A percentile compares a stretch with the other conserved stretches of the same genome.
Conservation (phyloP, 1,140 invertebrate species). For the Brevipalpus yothersi region DNA sequence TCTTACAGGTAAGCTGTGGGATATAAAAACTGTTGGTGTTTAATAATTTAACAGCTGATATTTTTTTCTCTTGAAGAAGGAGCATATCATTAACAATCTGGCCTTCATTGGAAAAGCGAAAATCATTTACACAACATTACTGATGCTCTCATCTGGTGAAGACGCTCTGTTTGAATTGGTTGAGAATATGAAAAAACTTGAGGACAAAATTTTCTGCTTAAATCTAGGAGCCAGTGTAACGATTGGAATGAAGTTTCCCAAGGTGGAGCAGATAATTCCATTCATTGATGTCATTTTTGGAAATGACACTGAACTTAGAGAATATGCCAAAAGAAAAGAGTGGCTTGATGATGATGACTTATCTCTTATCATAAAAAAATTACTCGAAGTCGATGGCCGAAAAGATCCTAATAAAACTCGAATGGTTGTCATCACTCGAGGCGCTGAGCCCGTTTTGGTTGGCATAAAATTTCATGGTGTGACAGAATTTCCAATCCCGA, state of each 20-base stretch:
- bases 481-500: background rate
- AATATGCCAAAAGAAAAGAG: conserved; percentile 9
- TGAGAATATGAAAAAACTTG: background rate
- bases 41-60: no score
- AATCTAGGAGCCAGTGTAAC: conserved; percentile 78
- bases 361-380: conserved; percentile 51
- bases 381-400: conserved; percentile 14
- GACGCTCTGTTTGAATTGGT: background rate
- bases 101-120: background rate
- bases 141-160: no score
- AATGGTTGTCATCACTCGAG: conserved; percentile 79
- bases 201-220: conserved; percentile 3
- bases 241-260: conserved; percentile 61
- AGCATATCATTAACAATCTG: conserved; percentile 35
- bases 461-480: conserved; percentile 18
- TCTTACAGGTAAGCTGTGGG: no score
- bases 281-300: conserved; percentile 91
- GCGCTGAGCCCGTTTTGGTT: conserved; percentile 52
- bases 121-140: background rate
- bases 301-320: conserved; percentile 44
- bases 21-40: no score
- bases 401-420: conserved; percentile 24
- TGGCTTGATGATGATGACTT: conserved; percentile 3
- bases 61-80: conserved; percentile 36
- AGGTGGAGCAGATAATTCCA: conserved; percentile 51